phyloP scores from a whole-genome alignment of 2,888 invertebrate species.

The Prionchulus punctatus region DNA sequence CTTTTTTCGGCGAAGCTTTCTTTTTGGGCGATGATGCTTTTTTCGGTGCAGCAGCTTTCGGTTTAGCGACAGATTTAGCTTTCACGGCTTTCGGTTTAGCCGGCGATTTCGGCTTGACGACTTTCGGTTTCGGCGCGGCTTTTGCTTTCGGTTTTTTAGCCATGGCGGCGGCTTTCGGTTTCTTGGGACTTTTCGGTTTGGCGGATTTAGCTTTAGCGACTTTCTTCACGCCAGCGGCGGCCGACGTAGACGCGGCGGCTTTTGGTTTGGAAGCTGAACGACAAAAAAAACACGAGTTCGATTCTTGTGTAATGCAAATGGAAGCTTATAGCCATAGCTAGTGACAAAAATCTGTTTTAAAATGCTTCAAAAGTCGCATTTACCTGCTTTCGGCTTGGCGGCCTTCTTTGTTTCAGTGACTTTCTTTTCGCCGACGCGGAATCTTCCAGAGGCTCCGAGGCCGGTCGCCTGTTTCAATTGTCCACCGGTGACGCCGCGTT shows the following conservation, averaged over 20 bases:
- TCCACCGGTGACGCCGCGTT: slow-evolving; percentile 27
- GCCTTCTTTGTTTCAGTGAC: neutral
- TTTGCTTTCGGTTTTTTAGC: neutral
- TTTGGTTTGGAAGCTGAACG: no score
- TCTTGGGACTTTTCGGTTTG: neutral
- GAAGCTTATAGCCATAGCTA: no score
- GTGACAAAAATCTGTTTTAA: no score
- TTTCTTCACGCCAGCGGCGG: no score
- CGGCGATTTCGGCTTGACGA: neutral
- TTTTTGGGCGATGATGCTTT: neutral
- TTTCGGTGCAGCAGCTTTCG: neutral
- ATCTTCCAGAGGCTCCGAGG: slow-evolving; percentile 10
- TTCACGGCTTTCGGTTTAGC: neutral
- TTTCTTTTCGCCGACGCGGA: slow-evolving; percentile 4
- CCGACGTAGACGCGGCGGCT: no score
- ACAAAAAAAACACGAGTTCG: no score
- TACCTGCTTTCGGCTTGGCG: neutral
- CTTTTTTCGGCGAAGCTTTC: neutral
- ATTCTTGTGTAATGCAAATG: no score
- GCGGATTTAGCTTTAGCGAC: no score
- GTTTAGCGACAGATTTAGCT: neutral
- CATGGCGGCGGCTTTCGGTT: neutral
- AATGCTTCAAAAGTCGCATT: no score
- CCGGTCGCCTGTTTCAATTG: slow-evolving; percentile 28
- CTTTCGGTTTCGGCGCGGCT: neutral